Evolutionary conservation across 2,113 vertebrate genomes (phyloP).

Genomic region (Perccottus glenii): DNA sequence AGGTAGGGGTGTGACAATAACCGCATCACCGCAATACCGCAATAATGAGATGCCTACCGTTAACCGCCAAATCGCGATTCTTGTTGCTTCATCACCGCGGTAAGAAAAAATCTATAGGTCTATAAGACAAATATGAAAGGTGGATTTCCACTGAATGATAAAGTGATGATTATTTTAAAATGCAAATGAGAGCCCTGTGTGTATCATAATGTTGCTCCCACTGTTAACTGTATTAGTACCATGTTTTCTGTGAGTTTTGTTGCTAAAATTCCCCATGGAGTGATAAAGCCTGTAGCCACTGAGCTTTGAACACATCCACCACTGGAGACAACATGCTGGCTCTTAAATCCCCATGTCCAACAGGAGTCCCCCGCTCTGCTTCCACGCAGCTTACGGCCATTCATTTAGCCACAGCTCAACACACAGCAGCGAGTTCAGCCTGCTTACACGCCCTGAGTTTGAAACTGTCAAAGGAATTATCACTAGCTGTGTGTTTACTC

Average conservation of each 20-base stretch:
- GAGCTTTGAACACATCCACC: constrained; percentile 57
- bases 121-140: too few species aligned
- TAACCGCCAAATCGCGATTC: too few species aligned
- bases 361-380: constrained; percentile 42
- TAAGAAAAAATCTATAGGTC: too few species aligned
- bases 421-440: constrained; percentile 27
- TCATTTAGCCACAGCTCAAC: constrained; percentile 50
- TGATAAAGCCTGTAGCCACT: constrained; percentile 48
- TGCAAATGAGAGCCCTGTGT: constrained; percentile 1
- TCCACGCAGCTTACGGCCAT: constrained; percentile 47
- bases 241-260: constrained; percentile 36
- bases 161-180: not conserved
- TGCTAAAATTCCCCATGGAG: constrained; percentile 43
- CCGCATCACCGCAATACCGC: too few species aligned
- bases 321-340: constrained; percentile 55
- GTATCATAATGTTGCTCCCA: constrained; percentile 7
- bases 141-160: too few species aligned
- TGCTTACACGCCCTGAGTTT: constrained; percentile 28
- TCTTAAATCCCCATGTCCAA: constrained; percentile 63
- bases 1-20: too few species aligned
- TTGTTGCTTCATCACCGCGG: too few species aligned
- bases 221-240: constrained; percentile 15
- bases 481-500: constrained; percentile 36
- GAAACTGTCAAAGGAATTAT: constrained; percentile 50
- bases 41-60: too few species aligned